A percentile compares a stretch with the other conserved stretches of the same genome.
phyloP scores from a whole-genome alignment of 1,140 invertebrate species.

The Euura saliciscinereae region DNA sequence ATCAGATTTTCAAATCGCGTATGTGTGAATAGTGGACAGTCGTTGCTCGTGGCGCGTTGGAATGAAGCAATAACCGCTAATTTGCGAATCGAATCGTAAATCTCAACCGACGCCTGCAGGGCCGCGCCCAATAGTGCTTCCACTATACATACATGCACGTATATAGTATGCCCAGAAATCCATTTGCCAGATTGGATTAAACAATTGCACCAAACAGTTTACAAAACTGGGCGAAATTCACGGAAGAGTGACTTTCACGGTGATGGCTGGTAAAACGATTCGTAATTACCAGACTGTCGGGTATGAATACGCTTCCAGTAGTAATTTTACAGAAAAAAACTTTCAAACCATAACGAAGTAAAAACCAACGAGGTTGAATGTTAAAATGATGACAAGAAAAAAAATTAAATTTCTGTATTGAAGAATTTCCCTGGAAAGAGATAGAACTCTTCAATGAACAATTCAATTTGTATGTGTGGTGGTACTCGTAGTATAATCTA shows the following conservation, averaged over 20 bases:
- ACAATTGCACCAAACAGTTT: conserved; percentile 38
- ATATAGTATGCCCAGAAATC: conserved; percentile 23
- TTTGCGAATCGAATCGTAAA: conserved; percentile 61
- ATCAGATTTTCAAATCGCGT: too few species aligned
- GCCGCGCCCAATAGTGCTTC: conserved; percentile 2
- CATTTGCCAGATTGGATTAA: conserved; percentile 53
- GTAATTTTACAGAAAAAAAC: not conserved
- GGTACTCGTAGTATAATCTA: too few species aligned
- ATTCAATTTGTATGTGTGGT: too few species aligned
- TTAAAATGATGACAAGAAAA: too few species aligned
- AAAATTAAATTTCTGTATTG: too few species aligned
- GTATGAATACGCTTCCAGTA: not conserved
- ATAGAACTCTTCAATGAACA: too few species aligned
- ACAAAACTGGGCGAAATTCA: not conserved
- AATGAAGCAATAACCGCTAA: conserved; percentile 59
- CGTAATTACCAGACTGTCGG: not conserved
- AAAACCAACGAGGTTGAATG: too few species aligned
- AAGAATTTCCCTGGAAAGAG: too few species aligned
- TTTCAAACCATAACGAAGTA: not conserved
- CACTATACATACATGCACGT: not conserved
- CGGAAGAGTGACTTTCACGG: not conserved
- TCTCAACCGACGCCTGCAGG: conserved; percentile 34
- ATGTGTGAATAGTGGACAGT: too few species aligned
- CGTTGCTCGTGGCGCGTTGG: not conserved
- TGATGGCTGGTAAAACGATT: not conserved